phyloP scores from a whole-genome alignment of 2,888 invertebrate species.

The Harmothoe impar region DNA sequence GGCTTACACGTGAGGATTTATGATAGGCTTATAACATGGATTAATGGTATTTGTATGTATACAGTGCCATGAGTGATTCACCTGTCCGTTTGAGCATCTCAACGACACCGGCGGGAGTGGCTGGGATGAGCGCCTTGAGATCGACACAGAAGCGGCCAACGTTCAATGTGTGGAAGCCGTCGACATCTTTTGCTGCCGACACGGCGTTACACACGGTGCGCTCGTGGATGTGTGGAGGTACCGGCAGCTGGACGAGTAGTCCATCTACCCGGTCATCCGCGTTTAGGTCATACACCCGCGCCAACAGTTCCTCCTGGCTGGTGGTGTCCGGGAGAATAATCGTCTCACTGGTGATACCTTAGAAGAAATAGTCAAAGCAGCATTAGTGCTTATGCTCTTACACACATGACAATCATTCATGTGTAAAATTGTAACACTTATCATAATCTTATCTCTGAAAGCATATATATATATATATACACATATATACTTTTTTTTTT shows the following conservation, averaged over 20 bases:
- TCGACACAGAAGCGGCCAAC: slow-evolving; percentile 87
- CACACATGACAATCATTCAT: background rate
- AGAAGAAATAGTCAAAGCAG: background rate
- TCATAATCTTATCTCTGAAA: background rate
- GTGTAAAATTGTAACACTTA: background rate
- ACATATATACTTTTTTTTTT: no score
- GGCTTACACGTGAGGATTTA: no score
- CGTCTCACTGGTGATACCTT: slow-evolving; percentile 86
- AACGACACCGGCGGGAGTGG: slow-evolving; percentile 90
- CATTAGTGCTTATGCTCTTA: background rate
- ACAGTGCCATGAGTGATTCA: no score
- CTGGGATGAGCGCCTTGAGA: slow-evolving; percentile 87
- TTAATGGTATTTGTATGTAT: no score
- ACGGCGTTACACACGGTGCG: slow-evolving; percentile 89
- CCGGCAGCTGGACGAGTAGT: slow-evolving; percentile 89
- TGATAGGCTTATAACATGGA: no score
- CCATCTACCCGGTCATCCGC: slow-evolving; percentile 89
- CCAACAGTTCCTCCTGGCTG: slow-evolving; percentile 88
- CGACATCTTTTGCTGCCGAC: slow-evolving; percentile 92
- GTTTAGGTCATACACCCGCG: slow-evolving; percentile 86
- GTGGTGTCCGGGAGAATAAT: slow-evolving; percentile 86
- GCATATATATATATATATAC: background rate
- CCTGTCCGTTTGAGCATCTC: slow-evolving; percentile 88
- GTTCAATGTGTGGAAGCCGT: slow-evolving; percentile 93
- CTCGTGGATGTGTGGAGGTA: slow-evolving; percentile 88